phyloP scores from a whole-genome alignment of 2,888 invertebrate species.

The Xestia ashworthii region DNA sequence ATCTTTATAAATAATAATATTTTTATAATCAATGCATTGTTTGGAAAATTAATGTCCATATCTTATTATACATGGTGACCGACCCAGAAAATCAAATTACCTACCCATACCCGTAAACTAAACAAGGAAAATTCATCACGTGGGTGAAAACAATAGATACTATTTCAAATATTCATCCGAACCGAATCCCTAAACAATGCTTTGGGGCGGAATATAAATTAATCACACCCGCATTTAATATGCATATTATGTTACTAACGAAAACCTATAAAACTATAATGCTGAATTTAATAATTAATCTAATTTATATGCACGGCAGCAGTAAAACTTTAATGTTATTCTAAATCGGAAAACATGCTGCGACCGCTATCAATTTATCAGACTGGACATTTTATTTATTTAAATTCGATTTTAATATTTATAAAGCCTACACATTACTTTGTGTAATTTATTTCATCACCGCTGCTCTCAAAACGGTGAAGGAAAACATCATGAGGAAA shows the following conservation, averaged over 20 bases:
- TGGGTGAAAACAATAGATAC: not conserved
- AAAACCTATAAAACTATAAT: constrained; percentile 53
- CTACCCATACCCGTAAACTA: not conserved
- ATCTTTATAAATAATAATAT: too few relatives aligned
- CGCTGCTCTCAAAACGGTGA: too few relatives aligned
- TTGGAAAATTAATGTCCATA: too few relatives aligned
- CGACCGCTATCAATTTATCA: constrained; percentile 16
- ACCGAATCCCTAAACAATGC: not conserved
- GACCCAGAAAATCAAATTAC: not conserved
- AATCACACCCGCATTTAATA: constrained; percentile 23
- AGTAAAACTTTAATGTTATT: constrained; percentile 41
- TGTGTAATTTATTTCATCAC: too few relatives aligned
- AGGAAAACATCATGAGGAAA: too few relatives aligned
- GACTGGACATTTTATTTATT: not conserved
- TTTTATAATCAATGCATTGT: too few relatives aligned
- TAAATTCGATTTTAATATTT: constrained; percentile 5
- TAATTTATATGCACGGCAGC: constrained; percentile 47
- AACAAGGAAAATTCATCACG: not conserved
- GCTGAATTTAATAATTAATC: constrained; percentile 50
- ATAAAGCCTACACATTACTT: constrained; percentile 1
- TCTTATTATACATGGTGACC: not conserved
- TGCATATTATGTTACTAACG: constrained; percentile 17
- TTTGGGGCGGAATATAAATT: constrained; percentile 15
- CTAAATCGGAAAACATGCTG: constrained; percentile 31
- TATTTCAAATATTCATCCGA: constrained; percentile 7